Conservation (phyloP, 2,113 vertebrate species). For the Kobus ellipsiprymnus region DNA sequence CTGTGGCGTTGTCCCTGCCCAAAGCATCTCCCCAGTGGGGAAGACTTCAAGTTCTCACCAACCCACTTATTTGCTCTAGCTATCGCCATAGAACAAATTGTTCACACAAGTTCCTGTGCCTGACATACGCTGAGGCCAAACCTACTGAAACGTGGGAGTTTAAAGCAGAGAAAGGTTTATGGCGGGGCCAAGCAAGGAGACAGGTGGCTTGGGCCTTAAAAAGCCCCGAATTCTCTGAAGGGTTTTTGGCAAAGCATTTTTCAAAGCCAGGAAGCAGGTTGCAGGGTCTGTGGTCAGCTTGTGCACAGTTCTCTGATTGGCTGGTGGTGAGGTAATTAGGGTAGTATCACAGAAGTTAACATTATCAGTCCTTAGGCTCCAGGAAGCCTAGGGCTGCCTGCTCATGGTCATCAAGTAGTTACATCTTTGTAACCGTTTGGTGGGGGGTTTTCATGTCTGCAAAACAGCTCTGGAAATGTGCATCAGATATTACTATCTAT, state of each 20-base stretch:
- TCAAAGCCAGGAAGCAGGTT: background rate
- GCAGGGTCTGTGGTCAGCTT: background rate
- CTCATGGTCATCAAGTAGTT: background rate
- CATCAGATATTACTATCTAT: background rate
- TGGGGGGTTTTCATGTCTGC: background rate
- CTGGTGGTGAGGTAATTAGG: background rate
- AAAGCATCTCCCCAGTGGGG: background rate
- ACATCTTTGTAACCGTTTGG: background rate
- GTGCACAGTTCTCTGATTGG: background rate
- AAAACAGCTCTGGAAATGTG: background rate
- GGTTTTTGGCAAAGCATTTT: background rate
- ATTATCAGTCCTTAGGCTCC: background rate
- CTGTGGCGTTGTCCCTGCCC: background rate
- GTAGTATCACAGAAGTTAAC: background rate
- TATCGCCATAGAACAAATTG: background rate
- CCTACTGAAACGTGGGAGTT: background rate
- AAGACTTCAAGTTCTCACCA: background rate
- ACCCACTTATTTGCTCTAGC: background rate
- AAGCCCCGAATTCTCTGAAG: background rate
- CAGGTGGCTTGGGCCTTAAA: background rate
- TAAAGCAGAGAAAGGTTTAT: background rate
- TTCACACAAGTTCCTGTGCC: background rate
- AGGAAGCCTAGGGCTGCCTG: background rate
- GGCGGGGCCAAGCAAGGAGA: background rate
- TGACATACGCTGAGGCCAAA: background rate